These are phyloP conservation scores for Stegophylla sp. DNA, from an alignment of 2,888 invertebrate species.

Conservation along the genomic window DNA sequence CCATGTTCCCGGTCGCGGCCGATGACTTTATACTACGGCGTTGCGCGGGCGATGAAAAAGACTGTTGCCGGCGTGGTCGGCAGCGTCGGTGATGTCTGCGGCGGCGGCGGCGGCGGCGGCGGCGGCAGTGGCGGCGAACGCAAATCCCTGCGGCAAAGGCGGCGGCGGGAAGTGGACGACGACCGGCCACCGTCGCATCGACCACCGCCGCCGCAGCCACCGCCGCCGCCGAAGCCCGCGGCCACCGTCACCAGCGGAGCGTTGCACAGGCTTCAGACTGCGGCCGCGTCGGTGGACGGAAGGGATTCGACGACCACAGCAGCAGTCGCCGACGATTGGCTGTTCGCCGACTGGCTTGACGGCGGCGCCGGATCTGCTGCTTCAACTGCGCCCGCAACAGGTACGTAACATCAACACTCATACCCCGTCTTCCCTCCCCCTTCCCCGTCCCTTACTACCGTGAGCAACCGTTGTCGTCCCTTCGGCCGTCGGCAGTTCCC, in stretches of 20 bases:
- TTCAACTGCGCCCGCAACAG: not conserved
- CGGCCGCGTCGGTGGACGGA: not conserved
- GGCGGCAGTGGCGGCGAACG: conserved; percentile 28
- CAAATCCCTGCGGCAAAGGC: conserved; percentile 49
- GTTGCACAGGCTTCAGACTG: conserved; percentile 33
- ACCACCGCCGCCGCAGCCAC: not conserved
- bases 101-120: not conserved
- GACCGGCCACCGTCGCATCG: not conserved
- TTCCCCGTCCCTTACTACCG: too few species aligned
- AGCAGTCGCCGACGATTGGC: conserved; percentile 48
- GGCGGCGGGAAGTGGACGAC: conserved; percentile 36
- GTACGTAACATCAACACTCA: conserved; percentile 4
- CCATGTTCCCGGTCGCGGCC: conserved; percentile 39
- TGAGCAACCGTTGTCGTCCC: not conserved
- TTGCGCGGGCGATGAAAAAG: conserved; percentile 55
- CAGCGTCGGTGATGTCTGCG: not conserved
- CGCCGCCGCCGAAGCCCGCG: not conserved
- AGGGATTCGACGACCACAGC: not conserved
- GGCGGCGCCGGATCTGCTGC: not conserved
- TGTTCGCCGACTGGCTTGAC: conserved; percentile 52
- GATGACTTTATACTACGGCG: conserved; percentile 26
- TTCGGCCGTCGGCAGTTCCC: not conserved
- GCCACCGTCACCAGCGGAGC: conserved; percentile 55
- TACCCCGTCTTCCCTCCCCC: not conserved
- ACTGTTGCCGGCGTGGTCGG: conserved; percentile 18